A percentile compares a stretch with the other conserved stretches of the same genome.
Evolutionary conservation across 2,888 invertebrate species (phyloP).

Genomic region (Tortrix viridana): DNA sequence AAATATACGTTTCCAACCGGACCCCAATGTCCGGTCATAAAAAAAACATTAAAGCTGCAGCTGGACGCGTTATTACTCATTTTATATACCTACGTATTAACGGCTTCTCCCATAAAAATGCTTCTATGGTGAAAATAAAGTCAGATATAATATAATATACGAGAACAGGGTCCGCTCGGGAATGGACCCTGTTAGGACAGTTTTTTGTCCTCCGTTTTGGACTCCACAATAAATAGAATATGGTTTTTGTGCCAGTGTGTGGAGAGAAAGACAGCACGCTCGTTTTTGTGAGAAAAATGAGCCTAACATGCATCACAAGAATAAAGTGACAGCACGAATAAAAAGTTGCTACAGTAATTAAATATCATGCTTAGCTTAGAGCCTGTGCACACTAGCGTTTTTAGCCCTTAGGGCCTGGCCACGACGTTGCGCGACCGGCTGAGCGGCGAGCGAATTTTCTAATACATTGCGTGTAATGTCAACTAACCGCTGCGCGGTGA

Average conservation of each 20-base stretch:
- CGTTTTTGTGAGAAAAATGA: neutral
- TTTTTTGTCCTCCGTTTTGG: constrained; percentile 16
- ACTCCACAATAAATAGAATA: constrained; percentile 8
- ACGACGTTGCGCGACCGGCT: no score
- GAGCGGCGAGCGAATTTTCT: no score
- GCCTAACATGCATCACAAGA: no score
- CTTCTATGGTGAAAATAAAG: constrained; percentile 20
- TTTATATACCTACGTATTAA: constrained; percentile 13
- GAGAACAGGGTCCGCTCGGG: neutral
- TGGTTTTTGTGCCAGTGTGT: constrained; percentile 3
- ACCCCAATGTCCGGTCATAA: neutral
- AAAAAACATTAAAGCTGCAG: constrained; percentile 14
- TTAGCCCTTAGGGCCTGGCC: no score
- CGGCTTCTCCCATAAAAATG: constrained; percentile 7
- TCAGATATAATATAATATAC: neutral
- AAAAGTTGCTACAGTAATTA: no score
- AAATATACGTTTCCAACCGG: neutral
- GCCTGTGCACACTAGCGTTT: no score
- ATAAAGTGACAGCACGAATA: no score
- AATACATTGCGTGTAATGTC: no score
- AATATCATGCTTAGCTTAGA: no score
- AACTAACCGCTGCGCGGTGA: no score
- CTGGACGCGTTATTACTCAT: constrained; percentile 18
- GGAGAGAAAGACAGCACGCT: neutral
- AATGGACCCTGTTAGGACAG: neutral